Conservation (phyloP, 2,888 invertebrate species). For the Leptopilina drosophilae region DNA sequence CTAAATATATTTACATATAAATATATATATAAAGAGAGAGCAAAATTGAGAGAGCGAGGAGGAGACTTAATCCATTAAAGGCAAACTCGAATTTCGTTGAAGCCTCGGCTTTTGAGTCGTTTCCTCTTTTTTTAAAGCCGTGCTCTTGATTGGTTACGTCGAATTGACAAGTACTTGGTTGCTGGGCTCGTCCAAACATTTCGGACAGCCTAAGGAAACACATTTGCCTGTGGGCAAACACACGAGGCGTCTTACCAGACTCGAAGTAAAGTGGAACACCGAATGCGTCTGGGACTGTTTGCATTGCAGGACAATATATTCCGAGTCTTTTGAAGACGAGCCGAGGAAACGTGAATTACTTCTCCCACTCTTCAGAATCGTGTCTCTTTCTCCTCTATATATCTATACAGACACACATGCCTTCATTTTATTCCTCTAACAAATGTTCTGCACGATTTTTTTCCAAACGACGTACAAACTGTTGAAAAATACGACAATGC, state of each 20-base stretch:
- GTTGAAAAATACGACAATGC: too few species aligned
- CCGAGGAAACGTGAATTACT: slow-evolving; percentile 64
- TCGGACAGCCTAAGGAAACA: slow-evolving; percentile 74
- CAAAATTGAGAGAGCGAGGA: too few species aligned
- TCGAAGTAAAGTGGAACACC: slow-evolving; percentile 69
- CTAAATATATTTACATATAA: too few species aligned
- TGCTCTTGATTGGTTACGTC: slow-evolving; percentile 58
- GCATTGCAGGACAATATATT: slow-evolving; percentile 71
- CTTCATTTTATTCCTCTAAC: slow-evolving; percentile 29
- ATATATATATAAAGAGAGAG: too few species aligned
- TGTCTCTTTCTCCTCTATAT: slow-evolving; percentile 16
- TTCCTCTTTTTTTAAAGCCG: slow-evolving; percentile 50
- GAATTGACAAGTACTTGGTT: slow-evolving; percentile 59
- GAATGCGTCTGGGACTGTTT: slow-evolving; percentile 73
- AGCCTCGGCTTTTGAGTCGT: slow-evolving; percentile 11
- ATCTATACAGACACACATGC: background rate
- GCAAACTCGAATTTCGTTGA: slow-evolving; percentile 4
- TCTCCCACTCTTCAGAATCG: slow-evolving; percentile 34
- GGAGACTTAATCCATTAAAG: slow-evolving; percentile 15
- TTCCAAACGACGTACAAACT: slow-evolving; percentile 32
- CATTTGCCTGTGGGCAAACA: slow-evolving; percentile 75
- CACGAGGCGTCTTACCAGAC: slow-evolving; percentile 64
- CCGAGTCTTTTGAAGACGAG: slow-evolving; percentile 69
- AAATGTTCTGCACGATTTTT: slow-evolving; percentile 46
- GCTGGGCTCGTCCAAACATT: slow-evolving; percentile 70